Evolutionary conservation across 2,888 invertebrate species (phyloP).

Genomic region (Xestia rhomboidea): DNA sequence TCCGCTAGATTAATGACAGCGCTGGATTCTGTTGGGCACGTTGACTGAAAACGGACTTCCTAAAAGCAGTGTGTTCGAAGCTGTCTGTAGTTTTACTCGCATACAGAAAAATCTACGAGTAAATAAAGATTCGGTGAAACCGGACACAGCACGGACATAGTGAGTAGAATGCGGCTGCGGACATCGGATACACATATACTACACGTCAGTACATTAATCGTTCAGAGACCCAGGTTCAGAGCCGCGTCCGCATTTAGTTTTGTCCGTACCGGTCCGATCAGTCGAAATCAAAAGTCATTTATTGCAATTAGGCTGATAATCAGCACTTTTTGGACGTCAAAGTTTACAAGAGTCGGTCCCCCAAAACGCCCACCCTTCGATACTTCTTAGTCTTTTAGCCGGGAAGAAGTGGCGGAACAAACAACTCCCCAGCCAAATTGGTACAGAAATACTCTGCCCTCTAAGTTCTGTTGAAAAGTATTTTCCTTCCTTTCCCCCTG

Average conservation of each 20-base stretch:
- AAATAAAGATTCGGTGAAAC: neutral
- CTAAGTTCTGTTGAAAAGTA: neutral
- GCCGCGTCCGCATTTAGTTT: neutral
- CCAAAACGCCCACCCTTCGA: neutral
- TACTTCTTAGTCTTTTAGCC: too few species aligned
- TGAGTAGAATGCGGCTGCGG: neutral
- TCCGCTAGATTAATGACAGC: constrained; percentile 51
- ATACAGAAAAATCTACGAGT: neutral
- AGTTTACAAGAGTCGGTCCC: neutral
- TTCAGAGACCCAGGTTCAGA: neutral
- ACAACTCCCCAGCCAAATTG: neutral
- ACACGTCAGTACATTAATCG: neutral
- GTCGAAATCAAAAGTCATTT: neutral
- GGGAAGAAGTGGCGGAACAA: too few species aligned
- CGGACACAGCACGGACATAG: neutral
- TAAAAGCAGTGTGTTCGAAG: neutral
- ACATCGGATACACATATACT: neutral
- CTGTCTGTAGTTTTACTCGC: neutral
- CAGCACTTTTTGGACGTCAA: too few species aligned
- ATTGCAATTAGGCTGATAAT: too few species aligned
- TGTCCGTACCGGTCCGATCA: neutral
- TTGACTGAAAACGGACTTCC: constrained; percentile 9
- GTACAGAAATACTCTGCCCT: neutral
- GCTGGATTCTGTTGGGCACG: constrained; percentile 15
- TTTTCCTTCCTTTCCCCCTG: neutral